Evolutionary conservation across 1,140 invertebrate species (phyloP), one percentile per base, ranked within the genome.

Genomic region (Ceratina australensis): DNA sequence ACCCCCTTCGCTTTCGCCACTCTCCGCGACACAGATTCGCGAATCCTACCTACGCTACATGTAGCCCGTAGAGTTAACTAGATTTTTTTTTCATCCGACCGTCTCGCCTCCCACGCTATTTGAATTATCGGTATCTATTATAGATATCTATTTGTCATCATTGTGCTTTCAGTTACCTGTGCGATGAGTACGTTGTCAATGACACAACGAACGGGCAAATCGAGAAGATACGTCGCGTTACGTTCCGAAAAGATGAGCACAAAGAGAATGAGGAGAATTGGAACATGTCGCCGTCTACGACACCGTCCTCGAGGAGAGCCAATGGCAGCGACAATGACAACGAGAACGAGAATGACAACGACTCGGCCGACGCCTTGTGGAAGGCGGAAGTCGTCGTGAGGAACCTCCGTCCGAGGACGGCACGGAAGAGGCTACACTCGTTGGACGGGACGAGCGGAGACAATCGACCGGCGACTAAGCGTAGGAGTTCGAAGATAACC

Each of bases 181-280:
- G 96, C 93, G 95, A 97, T 92, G 96, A 96, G 80, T 97, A 95
- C 93, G 94, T 96, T 33, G 94, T 95, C 79, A 96, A 97, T 91
- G 96, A 96, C 87, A 94, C 94, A n/a, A 90, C 93, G 78, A 89
- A 92, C 75, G 93, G 94, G 49, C 93, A 93, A 85, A 92, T 96
- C 85, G 93, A 95, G 86, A 93, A 93, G 89, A 92, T 95, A 84
- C 93, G 94, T 69, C 92, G 95, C 20, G 87, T 79, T 28, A 87
- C 86, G 15, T 91, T 91, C 67, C 87, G 82, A 2, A 92, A 92
- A 22, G 82, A 87, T 24, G 89, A 91, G 67, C 90, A 91, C 66
- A 92, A 91, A 77, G 90, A 92, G 50, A 90, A 90, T 69, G 90
- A 91, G 49, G 90, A 91, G 65, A 90, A 87, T 63, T 91, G 90